Percentiles rank a stretch among this genome's conserved stretches.
Conservation (phyloP, 1,140 invertebrate species). For the Drosophila malerkotliana region DNA sequence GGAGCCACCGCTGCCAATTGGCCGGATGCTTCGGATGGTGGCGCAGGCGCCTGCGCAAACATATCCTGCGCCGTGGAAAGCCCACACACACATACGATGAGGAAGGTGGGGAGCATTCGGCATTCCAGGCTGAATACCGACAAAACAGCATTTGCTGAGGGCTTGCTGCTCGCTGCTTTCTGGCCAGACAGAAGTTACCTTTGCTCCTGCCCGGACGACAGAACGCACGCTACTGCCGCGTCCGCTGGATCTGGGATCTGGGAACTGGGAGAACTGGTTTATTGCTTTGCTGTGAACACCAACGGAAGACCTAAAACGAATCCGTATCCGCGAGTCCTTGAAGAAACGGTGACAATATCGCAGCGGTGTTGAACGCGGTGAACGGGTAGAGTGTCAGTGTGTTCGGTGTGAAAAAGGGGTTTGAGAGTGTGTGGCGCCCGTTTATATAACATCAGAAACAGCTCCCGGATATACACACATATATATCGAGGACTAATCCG, state of each 20-base stretch:
- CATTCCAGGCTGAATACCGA: constrained; percentile 81
- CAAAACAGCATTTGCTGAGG: constrained; percentile 53
- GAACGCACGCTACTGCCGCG: constrained; percentile 76
- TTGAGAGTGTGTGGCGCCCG: constrained; percentile 21
- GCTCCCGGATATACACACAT: not conserved
- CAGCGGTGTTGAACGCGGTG: constrained; percentile 23
- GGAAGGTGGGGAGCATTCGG: constrained; percentile 29
- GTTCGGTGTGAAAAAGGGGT: constrained; percentile 21
- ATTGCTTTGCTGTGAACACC: constrained; percentile 25
- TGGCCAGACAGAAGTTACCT: constrained; percentile 84
- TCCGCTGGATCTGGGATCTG: constrained; percentile 49
- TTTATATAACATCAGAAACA: constrained; percentile 52
- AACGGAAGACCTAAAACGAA: constrained; percentile 5
- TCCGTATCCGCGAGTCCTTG: constrained; percentile 12
- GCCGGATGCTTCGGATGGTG: constrained; percentile 33
- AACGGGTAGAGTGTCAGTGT: constrained; percentile 57
- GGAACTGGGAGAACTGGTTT: constrained; percentile 2
- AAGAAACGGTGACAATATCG: not conserved
- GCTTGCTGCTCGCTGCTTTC: constrained; percentile 6
- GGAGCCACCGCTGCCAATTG: constrained; percentile 61
- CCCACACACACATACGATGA: constrained; percentile 6
- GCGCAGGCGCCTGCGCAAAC: constrained; percentile 65
- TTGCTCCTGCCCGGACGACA: constrained; percentile 84
- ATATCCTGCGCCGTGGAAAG: constrained; percentile 74
- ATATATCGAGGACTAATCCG: not conserved